These are phyloP conservation scores for Acanthiza pusilla DNA, from an alignment of 2,797 vertebrate species.

Conservation along the genomic window DNA sequence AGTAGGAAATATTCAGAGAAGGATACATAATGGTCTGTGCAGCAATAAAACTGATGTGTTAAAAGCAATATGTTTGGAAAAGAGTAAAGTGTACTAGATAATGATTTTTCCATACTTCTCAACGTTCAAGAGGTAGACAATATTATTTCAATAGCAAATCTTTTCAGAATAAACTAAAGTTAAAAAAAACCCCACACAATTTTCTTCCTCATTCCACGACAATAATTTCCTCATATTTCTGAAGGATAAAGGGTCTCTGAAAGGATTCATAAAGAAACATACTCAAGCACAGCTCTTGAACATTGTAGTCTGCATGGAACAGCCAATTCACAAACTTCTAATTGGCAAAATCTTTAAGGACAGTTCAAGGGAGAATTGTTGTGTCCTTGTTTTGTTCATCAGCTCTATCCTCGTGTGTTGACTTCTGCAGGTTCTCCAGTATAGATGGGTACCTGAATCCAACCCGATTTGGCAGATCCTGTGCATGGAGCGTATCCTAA, in stretches of 20 bases:
- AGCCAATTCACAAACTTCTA: neutral
- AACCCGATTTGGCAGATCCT: neutral
- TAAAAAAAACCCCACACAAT: neutral
- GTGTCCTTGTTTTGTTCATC: neutral
- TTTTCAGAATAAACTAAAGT: neutral
- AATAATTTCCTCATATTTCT: neutral
- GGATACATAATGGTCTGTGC: neutral
- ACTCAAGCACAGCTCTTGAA: neutral
- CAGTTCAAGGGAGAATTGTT: neutral
- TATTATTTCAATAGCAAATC: neutral
- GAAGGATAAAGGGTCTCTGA: neutral
- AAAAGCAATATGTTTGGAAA: neutral
- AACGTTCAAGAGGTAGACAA: neutral
- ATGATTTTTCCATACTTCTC: neutral
- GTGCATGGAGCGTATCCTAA: neutral
- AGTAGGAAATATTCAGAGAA: neutral
- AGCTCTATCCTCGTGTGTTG: neutral
- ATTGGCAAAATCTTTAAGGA: neutral
- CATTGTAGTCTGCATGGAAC: neutral
- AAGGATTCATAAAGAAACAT: neutral
- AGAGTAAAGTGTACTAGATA: neutral
- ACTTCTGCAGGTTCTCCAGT: neutral
- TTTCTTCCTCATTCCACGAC: neutral
- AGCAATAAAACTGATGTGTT: accelerated
- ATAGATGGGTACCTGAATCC: neutral